Conservation (phyloP, 2,888 invertebrate genomes). For the Cheiracanthium punctorium region DNA sequence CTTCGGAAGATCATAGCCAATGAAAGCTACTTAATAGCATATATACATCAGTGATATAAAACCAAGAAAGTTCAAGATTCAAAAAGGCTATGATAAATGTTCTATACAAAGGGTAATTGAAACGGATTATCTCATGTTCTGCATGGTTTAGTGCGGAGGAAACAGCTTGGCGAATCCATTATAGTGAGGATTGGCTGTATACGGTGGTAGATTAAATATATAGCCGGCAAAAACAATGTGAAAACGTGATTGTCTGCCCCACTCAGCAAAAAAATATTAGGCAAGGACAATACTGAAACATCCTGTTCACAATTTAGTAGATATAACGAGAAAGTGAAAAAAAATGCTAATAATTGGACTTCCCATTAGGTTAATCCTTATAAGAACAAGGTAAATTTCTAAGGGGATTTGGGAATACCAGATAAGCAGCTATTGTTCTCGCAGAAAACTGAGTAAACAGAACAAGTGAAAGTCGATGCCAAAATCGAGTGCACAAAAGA, state of each 20-base stretch:
- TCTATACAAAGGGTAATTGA: too few species aligned
- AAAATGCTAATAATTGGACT: not conserved
- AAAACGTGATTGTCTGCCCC: not conserved
- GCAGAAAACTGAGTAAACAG: not conserved
- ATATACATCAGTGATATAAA: too few species aligned
- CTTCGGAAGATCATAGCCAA: too few species aligned
- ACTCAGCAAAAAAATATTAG: not conserved
- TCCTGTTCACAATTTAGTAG: not conserved
- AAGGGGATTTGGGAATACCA: not conserved
- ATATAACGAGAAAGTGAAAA: not conserved
- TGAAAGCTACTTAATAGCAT: too few species aligned
- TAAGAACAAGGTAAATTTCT: not conserved
- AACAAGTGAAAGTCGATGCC: not conserved
- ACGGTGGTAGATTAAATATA: too few species aligned
- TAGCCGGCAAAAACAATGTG: not conserved
- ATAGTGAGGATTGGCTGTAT: too few species aligned
- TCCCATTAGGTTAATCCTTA: not conserved
- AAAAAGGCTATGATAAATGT: too few species aligned
- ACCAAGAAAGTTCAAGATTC: too few species aligned
- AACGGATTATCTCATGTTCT: too few species aligned
- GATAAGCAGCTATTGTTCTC: slow-evolving; percentile 8
- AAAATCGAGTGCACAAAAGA: not conserved
- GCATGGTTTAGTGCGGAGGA: too few species aligned
- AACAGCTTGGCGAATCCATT: too few species aligned
- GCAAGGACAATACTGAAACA: not conserved